Evolutionary conservation across 1,140 invertebrate genomes (phyloP).

Genomic region (Neodiprion pinetum): DNA sequence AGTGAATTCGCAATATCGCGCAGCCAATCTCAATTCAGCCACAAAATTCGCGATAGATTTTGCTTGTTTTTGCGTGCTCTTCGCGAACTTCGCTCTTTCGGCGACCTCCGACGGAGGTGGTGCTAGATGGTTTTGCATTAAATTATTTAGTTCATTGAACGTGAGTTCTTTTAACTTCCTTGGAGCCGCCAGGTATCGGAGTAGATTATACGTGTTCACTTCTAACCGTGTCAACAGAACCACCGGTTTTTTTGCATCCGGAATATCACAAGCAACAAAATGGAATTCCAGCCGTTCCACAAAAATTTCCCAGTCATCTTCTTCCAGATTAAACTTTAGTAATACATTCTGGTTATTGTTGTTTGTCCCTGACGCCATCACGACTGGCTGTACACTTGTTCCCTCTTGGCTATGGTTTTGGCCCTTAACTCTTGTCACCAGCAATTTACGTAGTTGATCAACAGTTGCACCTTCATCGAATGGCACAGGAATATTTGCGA

Average conservation of each 20-base stretch:
- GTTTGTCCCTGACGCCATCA: no score
- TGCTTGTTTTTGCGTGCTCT: background rate
- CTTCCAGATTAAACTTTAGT: conserved; percentile 10
- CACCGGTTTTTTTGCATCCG: conserved; percentile 1
- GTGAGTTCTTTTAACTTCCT: conserved; percentile 10
- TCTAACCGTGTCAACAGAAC: conserved; percentile 4
- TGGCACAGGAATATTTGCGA: background rate
- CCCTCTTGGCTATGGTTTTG: no score
- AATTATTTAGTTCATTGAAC: background rate
- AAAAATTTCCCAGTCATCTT: conserved; percentile 16
- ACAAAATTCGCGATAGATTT: conserved; percentile 11
- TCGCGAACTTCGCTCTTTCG: conserved; percentile 14
- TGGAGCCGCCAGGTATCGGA: conserved; percentile 11
- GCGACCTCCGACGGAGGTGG: conserved; percentile 12
- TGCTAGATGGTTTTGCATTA: conserved; percentile 8
- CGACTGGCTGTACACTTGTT: no score
- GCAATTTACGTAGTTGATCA: no score
- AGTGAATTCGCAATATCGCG: conserved; percentile 15
- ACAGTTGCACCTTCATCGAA: no score
- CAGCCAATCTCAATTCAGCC: conserved; percentile 7
- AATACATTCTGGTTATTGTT: conserved; percentile 9
- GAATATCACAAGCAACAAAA: conserved; percentile 10
- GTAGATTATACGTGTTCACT: conserved; percentile 6
- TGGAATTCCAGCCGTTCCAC: conserved; percentile 6
- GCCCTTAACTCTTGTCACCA: no score